Base-by-base conservation (phyloP, 2,113 vertebrate genomes). In the Sporophila hypoxantha region DNA sequence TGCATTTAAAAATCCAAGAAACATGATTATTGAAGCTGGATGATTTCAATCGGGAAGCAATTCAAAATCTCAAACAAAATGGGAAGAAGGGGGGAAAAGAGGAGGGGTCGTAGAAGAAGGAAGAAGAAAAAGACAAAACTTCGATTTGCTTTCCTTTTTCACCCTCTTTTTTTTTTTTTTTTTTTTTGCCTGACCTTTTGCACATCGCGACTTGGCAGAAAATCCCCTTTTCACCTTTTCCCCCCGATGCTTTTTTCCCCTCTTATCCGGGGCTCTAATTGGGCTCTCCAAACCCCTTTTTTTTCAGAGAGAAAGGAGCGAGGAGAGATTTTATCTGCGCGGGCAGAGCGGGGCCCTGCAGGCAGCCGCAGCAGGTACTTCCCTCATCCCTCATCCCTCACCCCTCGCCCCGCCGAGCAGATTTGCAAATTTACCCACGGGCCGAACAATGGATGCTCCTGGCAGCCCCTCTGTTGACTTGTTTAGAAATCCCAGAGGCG, bases 401-500 rank as follows among this genome's bases (percentile, higher is more conserved):
- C 34, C 56, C 41, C 56, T 10, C 18, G 3, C 69, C 36, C n/a
- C 14, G 18, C 88, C 92, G 44, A 74, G 88, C 83, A 91, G 82
- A n/a, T 94, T 93, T 94, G 93, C 90, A 92, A 74, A 92, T 94
- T 79, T 82, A 91, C 55, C 88, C 4, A 41, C n/a, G 26, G 18
- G 1, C 42, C 70, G 91, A 80, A 96, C 95, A 96, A 96, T 94
- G 65, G 95, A 42, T 49, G 41, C 88, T 92, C 79, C 90, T 37
- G 86, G 92, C 91, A 94, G 96, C 94, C 64, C 84, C 70, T 90
- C 82, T 95, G 95, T 97, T 95, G 96, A 95, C 96, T 95, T 97
- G 97, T 98, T 98, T 98, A 96, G 97, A 97, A 96, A 98, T 96
- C 96, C 96, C 96, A 93, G 94, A 97, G 96, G 97, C 93, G 84